Evolutionary conservation across 2,888 invertebrate genomes (phyloP), one percentile per base, ranked within the genome.

Genomic region (Ischnus inquisitorius): DNA sequence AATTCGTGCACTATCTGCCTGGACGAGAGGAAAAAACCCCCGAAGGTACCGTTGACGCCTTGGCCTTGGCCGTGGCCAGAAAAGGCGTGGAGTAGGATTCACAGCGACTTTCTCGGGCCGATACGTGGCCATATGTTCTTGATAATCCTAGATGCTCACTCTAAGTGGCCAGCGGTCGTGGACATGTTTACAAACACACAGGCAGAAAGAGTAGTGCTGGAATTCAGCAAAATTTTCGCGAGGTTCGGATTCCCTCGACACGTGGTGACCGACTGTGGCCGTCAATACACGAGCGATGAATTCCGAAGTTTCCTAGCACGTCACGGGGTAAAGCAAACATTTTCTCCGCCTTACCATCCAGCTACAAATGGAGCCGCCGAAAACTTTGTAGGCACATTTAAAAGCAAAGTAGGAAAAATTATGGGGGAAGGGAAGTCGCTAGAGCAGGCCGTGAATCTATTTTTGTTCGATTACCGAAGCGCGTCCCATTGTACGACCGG

Each of bases 141-240:
- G 4, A 4, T 88, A 1, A 46, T 88, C 3, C 39, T 85, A 1
- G 87, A 88, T 60, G 54, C 87, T 6, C 85, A 65, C 34, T 83
- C 82, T 0, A 86, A 87, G 46, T 88, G 87, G 87, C 74, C 87
- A 0, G 87, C 88, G 41, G 75, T 89, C 0, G 68, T 65, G 14
- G 71, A 78, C 10, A 86, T 88, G 87, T 41, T 3, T 4, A 60
- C 10, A 12, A 85, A 75, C 1, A 84, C 85, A 60, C 72, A 84
- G 1, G 46, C 43, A 41, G 14, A 19, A 12, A 85, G 86, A 1
- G 81, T 85, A 1, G 3, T 54, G 1, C 10, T 3, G 0, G 54
- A 19, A 10, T 54, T 54, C 12, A 54, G 22, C 10, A 22, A 54
- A 19, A 12, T 54, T 1, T 1, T 54, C 1, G 19, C 5, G 8